Conservation (phyloP, 2,888 invertebrate genomes). For the Erpobdella octoculata region DNA sequence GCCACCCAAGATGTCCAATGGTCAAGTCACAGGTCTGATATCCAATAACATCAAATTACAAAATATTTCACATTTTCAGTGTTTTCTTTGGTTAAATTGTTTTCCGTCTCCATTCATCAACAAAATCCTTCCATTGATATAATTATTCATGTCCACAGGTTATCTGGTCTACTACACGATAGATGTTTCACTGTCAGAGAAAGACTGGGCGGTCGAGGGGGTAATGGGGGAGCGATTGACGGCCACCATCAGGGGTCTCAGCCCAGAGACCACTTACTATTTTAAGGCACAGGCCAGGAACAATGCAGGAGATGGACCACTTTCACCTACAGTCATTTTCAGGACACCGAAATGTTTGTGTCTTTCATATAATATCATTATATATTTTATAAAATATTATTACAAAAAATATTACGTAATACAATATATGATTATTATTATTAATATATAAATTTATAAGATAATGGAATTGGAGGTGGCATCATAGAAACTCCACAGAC, state of each 20-base stretch:
- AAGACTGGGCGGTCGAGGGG: slow-evolving; percentile 75
- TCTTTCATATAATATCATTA: background rate
- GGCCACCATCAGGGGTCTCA: slow-evolving; percentile 69
- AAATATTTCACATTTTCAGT: background rate
- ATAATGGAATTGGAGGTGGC: too few relatives aligned
- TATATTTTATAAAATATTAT: background rate
- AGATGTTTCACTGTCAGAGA: slow-evolving; percentile 65
- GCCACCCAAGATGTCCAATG: slow-evolving; percentile 78
- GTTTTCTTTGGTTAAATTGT: background rate
- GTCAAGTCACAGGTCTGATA: slow-evolving; percentile 59
- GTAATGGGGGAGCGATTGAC: slow-evolving; percentile 76
- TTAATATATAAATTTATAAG: too few relatives aligned
- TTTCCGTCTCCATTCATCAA: background rate
- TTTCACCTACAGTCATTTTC: slow-evolving; percentile 55
- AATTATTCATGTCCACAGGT: slow-evolving; percentile 19
- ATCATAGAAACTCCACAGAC: too few relatives aligned
- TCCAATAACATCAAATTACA: background rate
- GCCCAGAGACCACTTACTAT: slow-evolving; percentile 76
- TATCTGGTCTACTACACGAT: slow-evolving; percentile 86
- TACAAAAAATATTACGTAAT: background rate
- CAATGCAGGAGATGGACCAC: slow-evolving; percentile 79
- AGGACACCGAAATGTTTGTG: background rate
- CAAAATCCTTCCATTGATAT: background rate
- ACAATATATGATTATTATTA: background rate
- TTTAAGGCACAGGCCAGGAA: slow-evolving; percentile 90